Evolutionary conservation across 2,888 invertebrate genomes (phyloP), one percentile per base, ranked within the genome.

Genomic region (Drosophila melanosoma): DNA sequence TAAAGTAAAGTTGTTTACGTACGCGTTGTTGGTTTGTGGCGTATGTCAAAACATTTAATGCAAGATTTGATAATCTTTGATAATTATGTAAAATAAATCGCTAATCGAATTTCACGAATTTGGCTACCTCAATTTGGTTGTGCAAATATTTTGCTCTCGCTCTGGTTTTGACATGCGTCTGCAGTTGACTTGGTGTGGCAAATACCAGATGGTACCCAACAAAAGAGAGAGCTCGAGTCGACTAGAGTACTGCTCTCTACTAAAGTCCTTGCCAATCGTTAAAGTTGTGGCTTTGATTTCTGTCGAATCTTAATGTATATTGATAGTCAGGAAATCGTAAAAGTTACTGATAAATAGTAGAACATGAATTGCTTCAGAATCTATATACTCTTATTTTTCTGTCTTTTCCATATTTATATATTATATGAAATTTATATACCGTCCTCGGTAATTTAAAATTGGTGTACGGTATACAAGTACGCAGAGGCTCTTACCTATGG

Each of bases 21-120:
- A 29, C 40, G 56, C 32, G 54, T 45, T 42, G 68, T 78, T 63
- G 64, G 66, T 54, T 64, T 73, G 49, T 73, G 79, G 81, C 75
- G 68, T 75, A 51, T 82, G 80, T 76, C 85, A 79, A 69, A 82
- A 82, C 69, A 87, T 87, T 85, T 75, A 69, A 74, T 62, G 69
- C 71, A 76, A 76, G 61, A 69, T 72, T 85, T 77, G n/a, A n/a
- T n/a, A n/a, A n/a, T 29, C 17, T 3, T 29, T 26, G 7, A 0
- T 3, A 42, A 20, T 42, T 42, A 12, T 42, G 1, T 42, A 20
- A 42, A 42, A 45, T 45, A 20, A 42, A 42, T n/a, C 4, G 10
- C 10, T 40, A 17, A 40, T 10, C 4, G 1, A 40, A 23, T 12
- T 67, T 54, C 40, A 53, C 40, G 48, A 48, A 64, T 38, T 59